Conservation (phyloP, 2,113 vertebrate species). For the Esox niger region DNA sequence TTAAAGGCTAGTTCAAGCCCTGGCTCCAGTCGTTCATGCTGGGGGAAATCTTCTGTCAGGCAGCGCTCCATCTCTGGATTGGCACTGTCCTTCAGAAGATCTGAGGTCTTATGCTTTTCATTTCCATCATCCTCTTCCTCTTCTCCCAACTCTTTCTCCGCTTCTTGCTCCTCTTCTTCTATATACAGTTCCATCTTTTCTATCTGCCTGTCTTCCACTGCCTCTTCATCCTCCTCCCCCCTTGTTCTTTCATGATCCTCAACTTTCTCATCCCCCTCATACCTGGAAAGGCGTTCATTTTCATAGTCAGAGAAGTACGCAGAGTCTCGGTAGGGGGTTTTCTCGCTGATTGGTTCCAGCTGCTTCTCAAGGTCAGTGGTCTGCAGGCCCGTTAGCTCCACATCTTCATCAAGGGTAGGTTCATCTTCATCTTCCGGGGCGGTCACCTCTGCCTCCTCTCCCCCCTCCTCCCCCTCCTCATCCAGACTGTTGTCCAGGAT, state of each 20-base stretch:
- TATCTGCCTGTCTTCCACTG: neutral
- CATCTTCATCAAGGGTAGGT: constrained; percentile 7
- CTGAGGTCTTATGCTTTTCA: constrained; percentile 6
- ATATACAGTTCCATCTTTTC: constrained; percentile 42
- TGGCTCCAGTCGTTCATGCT: constrained; percentile 24
- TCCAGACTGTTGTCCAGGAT: constrained; percentile 29
- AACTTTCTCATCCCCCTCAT: constrained; percentile 62
- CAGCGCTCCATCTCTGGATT: constrained; percentile 14
- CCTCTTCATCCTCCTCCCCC: constrained; percentile 6
- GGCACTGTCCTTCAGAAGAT: constrained; percentile 5
- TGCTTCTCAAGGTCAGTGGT: constrained; percentile 54
- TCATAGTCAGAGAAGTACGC: constrained; percentile 97
- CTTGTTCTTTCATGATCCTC: constrained; percentile 8
- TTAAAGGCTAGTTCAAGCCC: constrained; percentile 11
- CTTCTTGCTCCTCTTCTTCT: constrained; percentile 30
- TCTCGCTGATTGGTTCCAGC: constrained; percentile 69
- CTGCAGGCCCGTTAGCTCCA: constrained; percentile 38
- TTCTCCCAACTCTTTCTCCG: constrained; percentile 3
- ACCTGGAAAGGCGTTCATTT: constrained; percentile 66
- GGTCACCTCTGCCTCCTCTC: constrained; percentile 2
- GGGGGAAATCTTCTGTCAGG: constrained; percentile 19
- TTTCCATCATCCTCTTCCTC: constrained; percentile 14
- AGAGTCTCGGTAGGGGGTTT: constrained; percentile 89
- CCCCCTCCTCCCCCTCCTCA: constrained; percentile 45
- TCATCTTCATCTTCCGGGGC: constrained; percentile 12